These are phyloP conservation scores for Eurytoma californica DNA, from an alignment of 2,888 invertebrate genomes.

Conservation along the genomic window DNA sequence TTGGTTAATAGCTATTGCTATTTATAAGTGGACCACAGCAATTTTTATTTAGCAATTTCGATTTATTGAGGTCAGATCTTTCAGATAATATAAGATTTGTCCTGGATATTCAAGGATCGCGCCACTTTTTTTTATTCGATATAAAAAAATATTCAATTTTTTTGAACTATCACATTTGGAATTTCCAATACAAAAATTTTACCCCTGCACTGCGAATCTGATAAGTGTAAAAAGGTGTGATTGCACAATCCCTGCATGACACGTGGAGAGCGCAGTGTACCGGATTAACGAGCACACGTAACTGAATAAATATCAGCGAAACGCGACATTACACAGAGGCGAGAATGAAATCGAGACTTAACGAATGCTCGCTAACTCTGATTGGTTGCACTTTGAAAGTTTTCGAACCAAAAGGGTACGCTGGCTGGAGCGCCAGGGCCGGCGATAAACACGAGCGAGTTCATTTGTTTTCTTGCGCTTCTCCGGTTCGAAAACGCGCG, in stretches of 20 bases:
- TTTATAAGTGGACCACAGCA: no score
- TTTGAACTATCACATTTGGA: no score
- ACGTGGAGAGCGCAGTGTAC: conserved; percentile 8
- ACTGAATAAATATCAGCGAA: conserved; percentile 54
- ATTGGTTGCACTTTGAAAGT: conserved; percentile 16
- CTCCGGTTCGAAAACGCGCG: neutral
- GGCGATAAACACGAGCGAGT: conserved; percentile 7
- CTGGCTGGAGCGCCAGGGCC: neutral
- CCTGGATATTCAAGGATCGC: no score
- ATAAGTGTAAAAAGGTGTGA: no score
- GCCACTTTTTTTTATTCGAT: no score
- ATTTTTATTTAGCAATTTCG: no score
- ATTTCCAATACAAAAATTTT: no score
- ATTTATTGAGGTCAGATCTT: no score
- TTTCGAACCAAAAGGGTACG: neutral
- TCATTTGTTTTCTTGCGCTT: conserved; percentile 33
- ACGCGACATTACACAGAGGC: neutral
- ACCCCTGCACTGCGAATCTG: no score
- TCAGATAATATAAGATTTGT: no score
- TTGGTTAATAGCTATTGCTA: neutral
- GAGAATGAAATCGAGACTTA: conserved; percentile 34
- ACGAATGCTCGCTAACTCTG: conserved; percentile 8
- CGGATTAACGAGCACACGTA: conserved; percentile 46
- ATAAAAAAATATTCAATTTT: no score
- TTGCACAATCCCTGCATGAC: no score